Base-by-base conservation (phyloP, 1,140 invertebrate species). In the Dryas iulia region DNA sequence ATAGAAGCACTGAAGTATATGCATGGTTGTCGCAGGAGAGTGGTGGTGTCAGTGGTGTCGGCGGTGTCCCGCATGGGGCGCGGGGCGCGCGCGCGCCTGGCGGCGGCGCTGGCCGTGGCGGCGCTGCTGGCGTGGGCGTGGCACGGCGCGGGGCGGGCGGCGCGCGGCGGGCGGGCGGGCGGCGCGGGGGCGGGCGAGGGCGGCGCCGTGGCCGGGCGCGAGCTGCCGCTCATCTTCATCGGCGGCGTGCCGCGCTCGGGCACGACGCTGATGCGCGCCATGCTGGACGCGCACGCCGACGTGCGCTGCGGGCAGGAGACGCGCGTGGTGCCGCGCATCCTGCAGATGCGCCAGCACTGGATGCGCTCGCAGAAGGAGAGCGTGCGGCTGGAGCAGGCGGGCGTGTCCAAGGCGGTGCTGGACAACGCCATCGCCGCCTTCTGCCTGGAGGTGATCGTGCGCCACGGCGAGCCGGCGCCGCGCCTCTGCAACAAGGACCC, bases 401-500 rank as follows among this genome's bases (percentile, higher is more conserved):
- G 98, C 58, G 96, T 99, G 56, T 97, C 96, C 47, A 96, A 97
- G 85, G 94, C 97, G 81, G 96, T 98, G 23, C 93, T 99, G 78
- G 97, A 99, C 92, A 96, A 97, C 69, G 99, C 99, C 53, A 97
- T 99, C 73, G 97, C 98, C 1, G 96, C 98, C 14, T 99, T 99
- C 92, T 99, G 98, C 79, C 92, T 99, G 64, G 98, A 99, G 93
- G 96, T 99, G 77, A 98, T 99, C 77, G 97, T 97, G 53, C 95
- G 96, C 72, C 98, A 99, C 92, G 99, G 98, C 25, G 97, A 98
- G 77, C 96, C 98, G 11, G 98, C 99, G 61, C 94, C 96, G 30
- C 93, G 96, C 59, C 94, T 99, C 59, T 99, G 99, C 93, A 99
- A 99, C 93, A 99, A 99, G 92, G 99, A 99, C 93, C 99, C 99